Base-by-base conservation (phyloP, 2,888 invertebrate species). In the Siphonodentalium dalli region DNA sequence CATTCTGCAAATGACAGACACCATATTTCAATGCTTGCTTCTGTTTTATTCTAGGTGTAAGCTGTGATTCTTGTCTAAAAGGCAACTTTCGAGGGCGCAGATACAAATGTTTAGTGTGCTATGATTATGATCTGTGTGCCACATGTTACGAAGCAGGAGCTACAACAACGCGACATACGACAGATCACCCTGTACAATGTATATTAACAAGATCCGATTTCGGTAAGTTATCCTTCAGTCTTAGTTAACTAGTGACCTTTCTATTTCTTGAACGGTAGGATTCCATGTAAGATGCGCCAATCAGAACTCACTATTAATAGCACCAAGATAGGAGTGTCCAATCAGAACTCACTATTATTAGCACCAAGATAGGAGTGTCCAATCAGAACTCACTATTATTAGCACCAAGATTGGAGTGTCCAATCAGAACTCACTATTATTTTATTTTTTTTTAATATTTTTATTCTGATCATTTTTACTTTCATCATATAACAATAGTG, bases 61-160 rank as follows among this genome's bases (percentile, higher is more conserved):
- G 96, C 88, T 98, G 98, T 88, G 98, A 98, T 89, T 93, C 94
- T 81, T 98, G 98, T 88, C 88, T 94, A 84, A 94, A 93, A 87
- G 92, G 92, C 83, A 96, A 97, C 85, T 98, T 98, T 84, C 88
- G 92, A 84, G 97, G 97, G 78, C 90, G 93, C 83, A 89, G 98
- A 78, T 99, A 95, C 86, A 99, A 99, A 87, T 99, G 98, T 87
- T 88, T 99, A 83, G 90, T 96, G 78, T 99, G 98, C 86, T 96
- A 93, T 85, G 98, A 99, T 86, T 99, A 96, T 86, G 98, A 99
- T 86, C 87, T 99, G 77, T 99, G 98, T 86, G 92, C 94, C 77
- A 88, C 90, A 76, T 98, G 97, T 84, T 96, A 92, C 84, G 95
- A 97, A 83, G 69, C 74, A 20, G 78, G 78, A 38, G 76, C 77